Conservation (phyloP, 1,140 invertebrate species). For the Drosophila pectinifera region DNA sequence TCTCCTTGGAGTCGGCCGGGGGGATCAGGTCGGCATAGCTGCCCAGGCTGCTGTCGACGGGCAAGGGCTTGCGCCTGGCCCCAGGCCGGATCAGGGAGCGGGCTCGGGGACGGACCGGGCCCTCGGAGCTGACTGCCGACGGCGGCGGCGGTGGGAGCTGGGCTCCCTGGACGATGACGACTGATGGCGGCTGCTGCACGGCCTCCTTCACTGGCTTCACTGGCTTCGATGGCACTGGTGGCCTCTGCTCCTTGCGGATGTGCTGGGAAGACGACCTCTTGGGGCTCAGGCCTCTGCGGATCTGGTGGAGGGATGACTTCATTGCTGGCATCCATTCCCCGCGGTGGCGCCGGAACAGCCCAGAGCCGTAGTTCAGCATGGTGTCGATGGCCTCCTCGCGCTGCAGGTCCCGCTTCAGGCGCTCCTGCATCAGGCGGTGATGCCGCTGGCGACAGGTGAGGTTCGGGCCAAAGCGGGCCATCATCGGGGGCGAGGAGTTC, state of each 20-base stretch:
- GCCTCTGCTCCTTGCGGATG: background rate
- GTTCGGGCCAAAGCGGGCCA: background rate
- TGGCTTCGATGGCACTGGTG: too few relatives aligned
- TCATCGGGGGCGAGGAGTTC: background rate
- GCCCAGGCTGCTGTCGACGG: constrained; percentile 57
- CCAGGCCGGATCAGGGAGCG: background rate
- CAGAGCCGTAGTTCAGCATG: constrained; percentile 35
- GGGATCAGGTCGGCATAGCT: constrained; percentile 40
- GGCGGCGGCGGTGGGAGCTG: background rate
- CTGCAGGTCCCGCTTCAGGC: constrained; percentile 14
- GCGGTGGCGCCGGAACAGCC: background rate
- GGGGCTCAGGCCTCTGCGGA: too few relatives aligned
- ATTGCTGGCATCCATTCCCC: background rate
- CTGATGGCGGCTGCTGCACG: background rate
- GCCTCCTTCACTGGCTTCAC: background rate
- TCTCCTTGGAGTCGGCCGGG: constrained; percentile 15
- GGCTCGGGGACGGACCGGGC: background rate
- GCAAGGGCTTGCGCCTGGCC: background rate
- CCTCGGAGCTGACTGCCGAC: constrained; percentile 1
- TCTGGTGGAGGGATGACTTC: background rate
- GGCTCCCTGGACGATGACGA: background rate
- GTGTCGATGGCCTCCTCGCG: constrained; percentile 56
- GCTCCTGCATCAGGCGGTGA: constrained; percentile 19
- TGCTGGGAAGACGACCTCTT: background rate
- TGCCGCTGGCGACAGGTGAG: background rate